phyloP scores from a whole-genome alignment of 2,113 vertebrate species.

The Gracilinanus agilis region DNA sequence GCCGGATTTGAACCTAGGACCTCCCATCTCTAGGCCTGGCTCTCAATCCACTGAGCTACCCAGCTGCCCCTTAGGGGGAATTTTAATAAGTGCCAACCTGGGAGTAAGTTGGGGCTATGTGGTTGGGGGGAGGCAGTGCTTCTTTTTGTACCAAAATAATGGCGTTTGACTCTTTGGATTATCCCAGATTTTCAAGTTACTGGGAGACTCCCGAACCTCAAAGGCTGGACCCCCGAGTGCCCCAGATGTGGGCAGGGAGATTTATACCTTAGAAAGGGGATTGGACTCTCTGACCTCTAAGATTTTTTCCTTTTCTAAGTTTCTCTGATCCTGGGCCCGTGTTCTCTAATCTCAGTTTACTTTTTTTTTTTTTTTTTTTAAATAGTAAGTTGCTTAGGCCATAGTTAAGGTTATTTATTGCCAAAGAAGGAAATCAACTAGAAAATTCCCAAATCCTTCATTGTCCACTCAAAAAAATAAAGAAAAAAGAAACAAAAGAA shows the following conservation, averaged over 20 bases:
- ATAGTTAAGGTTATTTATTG: not conserved
- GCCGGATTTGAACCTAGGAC: no score
- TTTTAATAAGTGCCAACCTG: not conserved
- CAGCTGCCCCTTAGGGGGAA: no score
- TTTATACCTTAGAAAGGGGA: not conserved
- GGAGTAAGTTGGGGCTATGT: not conserved
- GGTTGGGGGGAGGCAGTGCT: not conserved
- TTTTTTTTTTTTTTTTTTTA: not conserved
- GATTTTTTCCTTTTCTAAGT: not conserved
- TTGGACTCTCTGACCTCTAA: not conserved
- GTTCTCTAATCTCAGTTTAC: not conserved
- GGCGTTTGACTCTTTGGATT: not conserved
- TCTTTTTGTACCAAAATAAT: not conserved
- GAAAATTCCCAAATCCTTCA: conserved; percentile 5
- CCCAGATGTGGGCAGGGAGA: not conserved
- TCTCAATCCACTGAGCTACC: no score
- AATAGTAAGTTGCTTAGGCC: not conserved
- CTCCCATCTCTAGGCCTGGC: no score
- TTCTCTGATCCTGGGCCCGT: not conserved
- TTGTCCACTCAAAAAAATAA: conserved; percentile 19
- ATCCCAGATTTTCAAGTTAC: not conserved
- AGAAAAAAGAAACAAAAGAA: not conserved
- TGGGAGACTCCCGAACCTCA: not conserved
- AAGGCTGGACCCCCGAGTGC: not conserved
- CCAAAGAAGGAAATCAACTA: not conserved